Evolutionary conservation across 2,888 invertebrate genomes (phyloP), one percentile per base, ranked within the genome.

Genomic region (Drosophila parthenogenetica): DNA sequence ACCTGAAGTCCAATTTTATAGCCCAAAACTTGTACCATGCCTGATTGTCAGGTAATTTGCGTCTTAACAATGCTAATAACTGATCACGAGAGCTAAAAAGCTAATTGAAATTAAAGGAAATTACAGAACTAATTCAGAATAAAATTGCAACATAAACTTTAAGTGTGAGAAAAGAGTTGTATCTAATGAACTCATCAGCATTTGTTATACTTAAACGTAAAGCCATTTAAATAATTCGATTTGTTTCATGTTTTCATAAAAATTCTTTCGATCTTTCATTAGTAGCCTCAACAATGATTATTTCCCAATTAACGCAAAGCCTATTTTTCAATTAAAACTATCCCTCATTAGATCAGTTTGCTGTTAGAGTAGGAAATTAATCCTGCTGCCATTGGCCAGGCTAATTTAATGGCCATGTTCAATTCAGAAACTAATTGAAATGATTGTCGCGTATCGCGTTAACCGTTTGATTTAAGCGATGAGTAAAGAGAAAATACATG

Each of bases 381-480:
- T 37, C 40, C 63, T 39, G 46, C 11, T 48, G 64, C 29, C 29
- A 14, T 48, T 57, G 51, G 14, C 37, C 58, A 58, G 55, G 43
- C 72, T 77, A 73, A 76, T 77, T 76, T 77, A 76, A 77, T 76
- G 73, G 17, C n/a, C 55, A 51, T 53, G 50, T 51, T 46, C 50
- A 22, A 46, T 55, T 60, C 49, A 32, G 37, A 19, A 64, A 69
- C 81, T 81, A 86, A 86, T 86, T 87, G 86, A 79, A 77, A 86
- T 88, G 86, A 81, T 62, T 55, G 37, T 51, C 68, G 88, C 85
- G 85, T 86, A 59, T 69, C 60, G 57, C 68, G 73, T 75, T 73
- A 87, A 83, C 88, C 83, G 87, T 86, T 85, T 71, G 70, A 72
- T 76, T 69, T 68, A 67, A 61, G 67, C 70, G 54, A 70, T 63